Evolutionary conservation across 2,113 vertebrate genomes (phyloP).

Genomic region (Dromas ardeola): DNA sequence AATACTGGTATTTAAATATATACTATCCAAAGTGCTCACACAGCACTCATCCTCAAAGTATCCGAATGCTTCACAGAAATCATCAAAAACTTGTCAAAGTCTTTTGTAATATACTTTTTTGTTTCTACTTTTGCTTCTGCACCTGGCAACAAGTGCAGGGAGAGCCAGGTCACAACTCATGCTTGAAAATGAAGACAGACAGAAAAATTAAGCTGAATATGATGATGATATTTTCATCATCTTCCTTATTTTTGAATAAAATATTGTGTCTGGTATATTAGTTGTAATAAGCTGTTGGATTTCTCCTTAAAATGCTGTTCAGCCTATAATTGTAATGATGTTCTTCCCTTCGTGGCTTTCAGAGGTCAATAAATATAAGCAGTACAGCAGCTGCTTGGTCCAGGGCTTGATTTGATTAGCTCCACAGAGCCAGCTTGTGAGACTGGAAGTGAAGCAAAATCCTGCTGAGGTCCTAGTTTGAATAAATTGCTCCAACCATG

Average conservation of each 20-base stretch:
- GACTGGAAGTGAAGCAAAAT: not conserved
- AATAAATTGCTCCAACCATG: not conserved
- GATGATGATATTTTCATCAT: not conserved
- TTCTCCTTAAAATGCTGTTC: not conserved
- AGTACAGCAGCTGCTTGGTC: not conserved
- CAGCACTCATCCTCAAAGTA: not conserved
- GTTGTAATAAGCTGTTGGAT: not conserved
- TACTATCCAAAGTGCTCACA: not conserved
- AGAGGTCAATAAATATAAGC: not conserved
- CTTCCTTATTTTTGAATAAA: not conserved
- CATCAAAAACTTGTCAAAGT: not conserved
- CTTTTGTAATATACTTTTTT: not conserved
- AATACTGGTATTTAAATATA: not conserved
- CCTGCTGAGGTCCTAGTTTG: not conserved
- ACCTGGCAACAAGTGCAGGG: not conserved
- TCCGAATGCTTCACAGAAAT: not conserved
- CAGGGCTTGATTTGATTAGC: not conserved
- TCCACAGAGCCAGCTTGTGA: not conserved
- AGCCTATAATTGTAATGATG: not conserved
- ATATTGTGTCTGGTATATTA: not conserved
- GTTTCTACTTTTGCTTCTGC: not conserved
- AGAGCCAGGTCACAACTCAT: not conserved
- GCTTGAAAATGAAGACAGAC: not conserved
- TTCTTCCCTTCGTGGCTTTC: not conserved
- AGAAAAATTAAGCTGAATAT: not conserved